These are phyloP conservation scores for Altica lythri DNA, from an alignment of 2,888 invertebrate species.

Conservation along the genomic window DNA sequence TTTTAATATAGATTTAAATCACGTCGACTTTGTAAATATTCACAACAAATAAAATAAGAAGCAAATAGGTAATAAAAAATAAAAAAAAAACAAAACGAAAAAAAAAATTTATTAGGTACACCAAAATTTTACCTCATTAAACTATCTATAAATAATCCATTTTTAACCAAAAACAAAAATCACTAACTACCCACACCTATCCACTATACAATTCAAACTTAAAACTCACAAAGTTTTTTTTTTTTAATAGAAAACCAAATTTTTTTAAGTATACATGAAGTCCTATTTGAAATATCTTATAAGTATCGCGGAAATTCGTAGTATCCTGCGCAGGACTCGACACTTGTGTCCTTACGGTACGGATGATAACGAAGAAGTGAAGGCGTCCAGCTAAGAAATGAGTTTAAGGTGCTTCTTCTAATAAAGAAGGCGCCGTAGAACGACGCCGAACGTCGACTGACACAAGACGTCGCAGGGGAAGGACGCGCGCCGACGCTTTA, in stretches of 20 bases:
- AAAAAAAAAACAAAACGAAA: slow-evolving; percentile 7
- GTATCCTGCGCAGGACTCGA: slow-evolving; percentile 36
- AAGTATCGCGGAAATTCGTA: slow-evolving; percentile 34
- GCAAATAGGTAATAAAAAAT: too few relatives aligned
- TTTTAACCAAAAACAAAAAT: not conserved
- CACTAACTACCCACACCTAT: slow-evolving; percentile 11
- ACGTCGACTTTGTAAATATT: too few relatives aligned
- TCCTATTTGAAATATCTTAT: too few relatives aligned
- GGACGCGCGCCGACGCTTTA: slow-evolving; percentile 54
- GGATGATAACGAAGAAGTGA: slow-evolving; percentile 58
- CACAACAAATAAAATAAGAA: too few relatives aligned
- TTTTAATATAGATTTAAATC: too few relatives aligned
- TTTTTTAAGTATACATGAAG: too few relatives aligned
- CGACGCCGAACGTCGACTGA: slow-evolving; percentile 58
- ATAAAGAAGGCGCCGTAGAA: slow-evolving; percentile 56
- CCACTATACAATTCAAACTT: too few relatives aligned
- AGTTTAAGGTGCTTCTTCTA: slow-evolving; percentile 56
- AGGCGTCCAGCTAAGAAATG: slow-evolving; percentile 56
- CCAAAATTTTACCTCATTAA: slow-evolving; percentile 20
- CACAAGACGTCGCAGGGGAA: slow-evolving; percentile 56
- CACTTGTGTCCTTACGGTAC: slow-evolving; percentile 55
- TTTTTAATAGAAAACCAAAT: too few relatives aligned
- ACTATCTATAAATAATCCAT: slow-evolving; percentile 19
- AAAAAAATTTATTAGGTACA: slow-evolving; percentile 28
- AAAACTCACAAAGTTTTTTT: too few relatives aligned